These are phyloP conservation scores for Cottoperca gobio DNA, from an alignment of 2,797 vertebrate genomes.

Conservation along the genomic window DNA sequence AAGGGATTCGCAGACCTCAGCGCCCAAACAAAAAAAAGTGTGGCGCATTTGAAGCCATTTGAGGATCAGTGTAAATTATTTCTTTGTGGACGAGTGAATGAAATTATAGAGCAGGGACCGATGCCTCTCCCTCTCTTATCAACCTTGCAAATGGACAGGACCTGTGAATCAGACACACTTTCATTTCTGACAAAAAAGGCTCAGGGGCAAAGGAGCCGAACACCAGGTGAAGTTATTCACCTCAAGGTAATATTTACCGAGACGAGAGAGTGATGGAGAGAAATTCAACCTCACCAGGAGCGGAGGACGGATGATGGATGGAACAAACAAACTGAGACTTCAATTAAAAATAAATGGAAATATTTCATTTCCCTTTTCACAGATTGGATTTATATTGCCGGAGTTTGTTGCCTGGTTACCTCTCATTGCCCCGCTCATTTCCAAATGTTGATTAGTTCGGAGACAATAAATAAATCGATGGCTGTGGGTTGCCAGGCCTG, in stretches of 20 bases:
- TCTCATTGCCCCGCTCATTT: conserved; percentile 76
- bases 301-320: conserved; percentile 55
- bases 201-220: conserved; percentile 49
- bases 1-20: conserved; percentile 74
- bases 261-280: conserved; percentile 15
- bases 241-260: conserved; percentile 62
- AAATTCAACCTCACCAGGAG: conserved; percentile 45
- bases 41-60: conserved; percentile 66
- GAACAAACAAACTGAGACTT: conserved; percentile 73
- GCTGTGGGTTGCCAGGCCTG: conserved; percentile 52
- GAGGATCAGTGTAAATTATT: conserved; percentile 73
- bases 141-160: conserved; percentile 65
- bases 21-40: conserved; percentile 39
- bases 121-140: conserved; percentile 54
- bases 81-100: conserved; percentile 75
- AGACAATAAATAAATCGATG: conserved; percentile 75
- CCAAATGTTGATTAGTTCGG: conserved; percentile 73
- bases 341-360: conserved; percentile 83
- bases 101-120: conserved; percentile 67
- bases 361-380: conserved; percentile 77
- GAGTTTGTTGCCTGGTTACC: conserved; percentile 77
- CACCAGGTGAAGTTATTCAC: conserved; percentile 66
- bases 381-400: conserved; percentile 78
- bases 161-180: conserved; percentile 57
- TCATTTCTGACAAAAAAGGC: conserved; percentile 60